Percentiles rank a stretch among this genome's conserved stretches.
phyloP scores from a whole-genome alignment of 2,797 vertebrate species.

The Cirrhinus mrigala region DNA sequence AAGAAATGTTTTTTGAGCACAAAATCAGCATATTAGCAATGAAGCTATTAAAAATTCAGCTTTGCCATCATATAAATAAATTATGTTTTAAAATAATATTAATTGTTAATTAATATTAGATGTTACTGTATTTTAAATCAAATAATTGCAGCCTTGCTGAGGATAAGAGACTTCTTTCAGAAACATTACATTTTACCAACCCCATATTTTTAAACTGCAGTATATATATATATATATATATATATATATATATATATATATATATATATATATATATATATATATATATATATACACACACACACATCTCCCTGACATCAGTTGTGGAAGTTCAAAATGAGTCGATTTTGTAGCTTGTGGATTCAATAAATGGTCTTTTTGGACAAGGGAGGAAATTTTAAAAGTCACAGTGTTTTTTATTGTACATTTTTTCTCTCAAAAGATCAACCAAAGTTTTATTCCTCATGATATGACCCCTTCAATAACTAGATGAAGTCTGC shows the following conservation, averaged over 20 bases:
- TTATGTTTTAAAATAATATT: neutral
- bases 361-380: constrained; percentile 14
- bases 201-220: neutral
- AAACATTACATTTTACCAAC: neutral
- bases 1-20: neutral
- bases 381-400: neutral
- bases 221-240: too few relatives aligned
- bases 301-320: neutral
- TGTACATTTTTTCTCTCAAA: neutral
- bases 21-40: neutral
- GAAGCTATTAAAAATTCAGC: neutral
- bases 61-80: neutral
- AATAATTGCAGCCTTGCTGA: neutral
- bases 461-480: constrained; percentile 13
- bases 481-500: constrained; percentile 35
- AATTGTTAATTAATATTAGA: neutral
- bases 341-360: neutral
- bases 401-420: constrained; percentile 14
- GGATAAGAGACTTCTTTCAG: neutral
- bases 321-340: neutral
- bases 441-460: constrained; percentile 16
- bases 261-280: too few relatives aligned
- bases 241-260: too few relatives aligned
- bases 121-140: neutral
- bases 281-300: too few relatives aligned